phyloP scores from a whole-genome alignment of 53 echinoderm and acorn worm genomes.

The Astropecten irregularis region DNA sequence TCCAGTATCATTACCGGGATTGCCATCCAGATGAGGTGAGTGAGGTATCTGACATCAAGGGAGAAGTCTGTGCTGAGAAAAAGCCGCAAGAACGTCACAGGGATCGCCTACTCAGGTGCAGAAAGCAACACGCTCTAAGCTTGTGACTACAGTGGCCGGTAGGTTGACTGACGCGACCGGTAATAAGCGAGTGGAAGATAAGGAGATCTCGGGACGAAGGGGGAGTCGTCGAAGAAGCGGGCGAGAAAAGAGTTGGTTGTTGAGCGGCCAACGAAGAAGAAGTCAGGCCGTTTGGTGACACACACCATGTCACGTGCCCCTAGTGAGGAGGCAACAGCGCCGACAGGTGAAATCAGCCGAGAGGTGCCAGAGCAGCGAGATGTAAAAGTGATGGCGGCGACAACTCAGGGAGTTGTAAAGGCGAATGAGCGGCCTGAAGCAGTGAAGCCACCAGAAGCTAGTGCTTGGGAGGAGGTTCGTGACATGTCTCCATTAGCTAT shows the following conservation, averaged over 20 bases:
- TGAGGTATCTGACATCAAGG: neutral
- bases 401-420: slow-evolving; percentile 6
- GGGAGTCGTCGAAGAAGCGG: neutral
- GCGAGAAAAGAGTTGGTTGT: neutral
- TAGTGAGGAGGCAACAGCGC: too few relatives aligned
- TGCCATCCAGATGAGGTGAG: too few relatives aligned
- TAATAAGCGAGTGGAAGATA: too few relatives aligned
- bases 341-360: neutral
- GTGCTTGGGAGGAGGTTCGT: neutral
- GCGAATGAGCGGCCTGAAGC: neutral
- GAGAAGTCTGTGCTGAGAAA: neutral
- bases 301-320: neutral
- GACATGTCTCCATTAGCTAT: neutral
- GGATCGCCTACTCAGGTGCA: too few relatives aligned
- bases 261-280: neutral
- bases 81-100: neutral
- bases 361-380: neutral
- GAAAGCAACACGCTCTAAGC: too few relatives aligned
- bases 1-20: neutral
- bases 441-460: neutral
- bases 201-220: too few relatives aligned
- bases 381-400: neutral
- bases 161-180: too few relatives aligned
- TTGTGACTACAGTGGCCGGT: too few relatives aligned
- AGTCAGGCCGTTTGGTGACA: neutral